Evolutionary conservation across 2,113 vertebrate genomes (phyloP).

Genomic region (Fregata magnificens): DNA sequence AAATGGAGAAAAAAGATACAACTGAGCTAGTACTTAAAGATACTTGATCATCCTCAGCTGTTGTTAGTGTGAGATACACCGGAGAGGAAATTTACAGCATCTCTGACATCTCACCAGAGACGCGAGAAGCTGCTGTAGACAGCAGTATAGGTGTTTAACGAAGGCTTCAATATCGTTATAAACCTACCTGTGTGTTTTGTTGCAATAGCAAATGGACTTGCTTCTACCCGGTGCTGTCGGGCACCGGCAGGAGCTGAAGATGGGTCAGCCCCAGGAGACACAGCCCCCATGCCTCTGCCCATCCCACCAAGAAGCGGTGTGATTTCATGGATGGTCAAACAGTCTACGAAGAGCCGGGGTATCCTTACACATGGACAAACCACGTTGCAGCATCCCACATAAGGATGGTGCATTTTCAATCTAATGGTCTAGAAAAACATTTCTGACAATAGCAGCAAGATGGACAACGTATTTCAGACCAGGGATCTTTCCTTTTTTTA

Average conservation of each 20-base stretch:
- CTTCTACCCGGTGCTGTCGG: not conserved
- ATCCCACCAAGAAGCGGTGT: accelerated
- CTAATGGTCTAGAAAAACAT: not conserved
- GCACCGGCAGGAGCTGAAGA: not conserved
- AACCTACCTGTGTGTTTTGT: not conserved
- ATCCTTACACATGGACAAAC: not conserved
- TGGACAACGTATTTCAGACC: not conserved
- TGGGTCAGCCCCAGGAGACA: not conserved
- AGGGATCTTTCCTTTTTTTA: not conserved
- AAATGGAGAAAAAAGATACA: not conserved
- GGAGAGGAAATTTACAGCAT: not conserved
- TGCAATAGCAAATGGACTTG: not conserved
- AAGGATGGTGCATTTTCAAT: not conserved
- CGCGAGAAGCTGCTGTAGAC: not conserved
- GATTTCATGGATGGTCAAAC: too few species aligned
- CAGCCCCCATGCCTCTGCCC: not conserved
- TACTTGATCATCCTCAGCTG: not conserved
- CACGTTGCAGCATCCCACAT: accelerated
- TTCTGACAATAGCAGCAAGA: not conserved
- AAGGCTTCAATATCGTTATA: not conserved
- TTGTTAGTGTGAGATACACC: not conserved
- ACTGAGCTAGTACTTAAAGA: not conserved
- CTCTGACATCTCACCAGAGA: not conserved
- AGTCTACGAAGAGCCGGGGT: accelerated
- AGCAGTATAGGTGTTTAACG: not conserved